Evolutionary conservation across 2,113 vertebrate species (phyloP).

Genomic region (Cyprinus carpio): DNA sequence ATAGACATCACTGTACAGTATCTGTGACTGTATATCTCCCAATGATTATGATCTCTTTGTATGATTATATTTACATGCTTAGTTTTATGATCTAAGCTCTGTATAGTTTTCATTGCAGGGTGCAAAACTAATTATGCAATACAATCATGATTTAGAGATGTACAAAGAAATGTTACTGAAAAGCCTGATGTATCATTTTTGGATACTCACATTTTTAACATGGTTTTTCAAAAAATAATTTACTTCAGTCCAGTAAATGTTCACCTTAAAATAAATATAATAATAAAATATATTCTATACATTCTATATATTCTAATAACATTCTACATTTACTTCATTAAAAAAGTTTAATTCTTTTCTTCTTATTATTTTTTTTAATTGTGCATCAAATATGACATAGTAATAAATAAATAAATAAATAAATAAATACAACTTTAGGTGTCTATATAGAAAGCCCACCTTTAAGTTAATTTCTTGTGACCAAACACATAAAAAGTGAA

Average conservation of each 20-base stretch:
- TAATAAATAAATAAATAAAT: too few relatives aligned
- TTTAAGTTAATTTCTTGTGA: conserved; percentile 56
- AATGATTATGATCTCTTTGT: not conserved
- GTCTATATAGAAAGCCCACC: not conserved
- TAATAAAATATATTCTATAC: not conserved
- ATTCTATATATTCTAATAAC: too few relatives aligned
- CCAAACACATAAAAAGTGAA: conserved; percentile 62
- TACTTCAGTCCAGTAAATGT: not conserved
- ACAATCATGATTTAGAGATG: not conserved
- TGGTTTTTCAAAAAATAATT: not conserved
- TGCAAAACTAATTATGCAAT: not conserved
- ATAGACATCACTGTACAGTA: not conserved
- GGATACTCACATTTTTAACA: not conserved
- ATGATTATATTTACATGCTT: not conserved
- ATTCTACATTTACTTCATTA: too few relatives aligned
- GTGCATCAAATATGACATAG: not conserved
- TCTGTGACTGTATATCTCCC: not conserved
- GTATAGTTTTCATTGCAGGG: not conserved
- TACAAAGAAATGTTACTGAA: not conserved
- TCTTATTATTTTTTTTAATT: too few relatives aligned
- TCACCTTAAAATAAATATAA: not conserved
- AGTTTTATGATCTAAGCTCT: not conserved
- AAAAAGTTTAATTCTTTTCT: too few relatives aligned
- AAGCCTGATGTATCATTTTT: not conserved
- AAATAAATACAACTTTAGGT: not conserved